Evolutionary conservation across 2,797 vertebrate species (phyloP).

Genomic region (Percopsis omiscomaycus): DNA sequence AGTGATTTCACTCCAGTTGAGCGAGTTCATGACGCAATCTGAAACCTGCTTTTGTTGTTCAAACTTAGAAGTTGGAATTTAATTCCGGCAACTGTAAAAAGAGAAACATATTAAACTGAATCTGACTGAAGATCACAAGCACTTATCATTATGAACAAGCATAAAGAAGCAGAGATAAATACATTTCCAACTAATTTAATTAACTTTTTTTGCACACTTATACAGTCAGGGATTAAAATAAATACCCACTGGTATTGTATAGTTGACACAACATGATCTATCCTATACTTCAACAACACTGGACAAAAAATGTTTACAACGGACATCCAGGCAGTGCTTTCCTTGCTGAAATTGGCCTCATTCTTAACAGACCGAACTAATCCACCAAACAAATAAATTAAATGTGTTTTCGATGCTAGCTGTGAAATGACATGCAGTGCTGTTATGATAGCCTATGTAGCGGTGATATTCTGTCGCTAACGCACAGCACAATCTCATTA

Average conservation of each 20-base stretch:
- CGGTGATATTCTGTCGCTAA: slow-evolving; percentile 60
- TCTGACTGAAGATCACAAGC: slow-evolving; percentile 23
- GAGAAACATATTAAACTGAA: not conserved
- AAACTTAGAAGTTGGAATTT: not conserved
- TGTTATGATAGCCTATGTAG: slow-evolving; percentile 56
- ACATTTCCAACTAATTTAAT: slow-evolving; percentile 74
- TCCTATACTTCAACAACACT: slow-evolving; percentile 69
- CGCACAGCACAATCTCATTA: slow-evolving; percentile 65
- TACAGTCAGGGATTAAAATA: slow-evolving; percentile 71
- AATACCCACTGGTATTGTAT: slow-evolving; percentile 66
- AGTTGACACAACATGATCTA: slow-evolving; percentile 68
- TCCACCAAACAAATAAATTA: slow-evolving; percentile 55
- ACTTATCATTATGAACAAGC: slow-evolving; percentile 19
- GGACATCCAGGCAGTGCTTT: slow-evolving; percentile 65
- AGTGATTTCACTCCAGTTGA: slow-evolving; percentile 30
- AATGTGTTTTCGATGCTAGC: slow-evolving; percentile 58
- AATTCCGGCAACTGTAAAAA: not conserved
- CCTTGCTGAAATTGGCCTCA: slow-evolving; percentile 34
- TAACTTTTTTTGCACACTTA: slow-evolving; percentile 70
- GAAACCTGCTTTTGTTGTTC: slow-evolving; percentile 13
- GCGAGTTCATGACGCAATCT: slow-evolving; percentile 7
- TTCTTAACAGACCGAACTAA: slow-evolving; percentile 41
- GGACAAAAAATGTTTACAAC: slow-evolving; percentile 69
- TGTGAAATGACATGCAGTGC: slow-evolving; percentile 77
- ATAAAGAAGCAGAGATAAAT: slow-evolving; percentile 19